phyloP scores from a whole-genome alignment of 2,888 invertebrate genomes.

The Archaeoteleia sp. region DNA sequence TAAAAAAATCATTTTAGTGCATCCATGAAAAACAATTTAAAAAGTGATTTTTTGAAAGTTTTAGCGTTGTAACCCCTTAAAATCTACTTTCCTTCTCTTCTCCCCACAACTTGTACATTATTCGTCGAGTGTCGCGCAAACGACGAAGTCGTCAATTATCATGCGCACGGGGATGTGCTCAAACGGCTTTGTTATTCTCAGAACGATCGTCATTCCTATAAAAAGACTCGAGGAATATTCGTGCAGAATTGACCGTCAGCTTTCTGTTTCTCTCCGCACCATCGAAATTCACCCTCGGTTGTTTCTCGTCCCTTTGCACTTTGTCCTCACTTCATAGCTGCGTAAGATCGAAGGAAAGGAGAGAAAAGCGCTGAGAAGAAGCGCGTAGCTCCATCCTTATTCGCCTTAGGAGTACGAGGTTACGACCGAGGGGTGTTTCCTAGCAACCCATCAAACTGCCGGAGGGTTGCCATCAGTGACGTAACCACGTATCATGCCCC shows the following conservation, averaged over 20 bases:
- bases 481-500: conserved; percentile 55
- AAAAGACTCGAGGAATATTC: conserved; percentile 42
- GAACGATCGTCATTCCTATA: conserved; percentile 42
- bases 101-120: background rate
- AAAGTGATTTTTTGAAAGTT: no score
- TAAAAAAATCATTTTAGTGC: no score
- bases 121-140: conserved; percentile 33
- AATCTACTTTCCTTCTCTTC: no score
- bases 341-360: conserved; percentile 59
- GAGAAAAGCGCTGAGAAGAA: conserved; percentile 53
- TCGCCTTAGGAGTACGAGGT: conserved; percentile 60
- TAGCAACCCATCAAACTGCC: conserved; percentile 71
- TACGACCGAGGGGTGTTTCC: conserved; percentile 71
- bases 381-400: conserved; percentile 55
- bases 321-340: conserved; percentile 47
- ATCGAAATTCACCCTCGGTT: conserved; percentile 49
- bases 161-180: conserved; percentile 36
- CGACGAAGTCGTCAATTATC: conserved; percentile 49
- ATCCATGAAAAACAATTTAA: no score
- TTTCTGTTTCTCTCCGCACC: conserved; percentile 14
- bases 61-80: no score
- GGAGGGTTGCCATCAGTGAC: conserved; percentile 66
- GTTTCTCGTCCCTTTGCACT: conserved; percentile 51
- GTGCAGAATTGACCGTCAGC: conserved; percentile 51
- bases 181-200: conserved; percentile 47